Percentiles rank a stretch among this genome's conserved stretches.
phyloP scores from a whole-genome alignment of 2,797 vertebrate species.

The Neosilurus hyrtlii region DNA sequence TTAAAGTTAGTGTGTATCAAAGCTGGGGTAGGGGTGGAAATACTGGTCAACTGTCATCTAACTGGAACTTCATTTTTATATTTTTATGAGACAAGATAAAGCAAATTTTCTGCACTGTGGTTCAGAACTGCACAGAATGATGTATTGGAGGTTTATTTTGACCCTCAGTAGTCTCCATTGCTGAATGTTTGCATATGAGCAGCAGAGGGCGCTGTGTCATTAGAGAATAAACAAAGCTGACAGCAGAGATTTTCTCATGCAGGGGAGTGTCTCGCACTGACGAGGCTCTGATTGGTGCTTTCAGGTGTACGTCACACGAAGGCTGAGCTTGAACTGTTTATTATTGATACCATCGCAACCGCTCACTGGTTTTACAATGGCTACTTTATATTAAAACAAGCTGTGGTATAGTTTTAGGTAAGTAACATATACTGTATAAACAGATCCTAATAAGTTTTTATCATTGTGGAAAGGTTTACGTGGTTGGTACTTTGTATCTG shows the following conservation, averaged over 20 bases:
- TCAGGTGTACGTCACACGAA: not conserved
- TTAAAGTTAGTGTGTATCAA: not conserved
- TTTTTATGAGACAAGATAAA: not conserved
- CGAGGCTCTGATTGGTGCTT: constrained; percentile 15
- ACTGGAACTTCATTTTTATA: no score
- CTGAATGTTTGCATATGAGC: not conserved
- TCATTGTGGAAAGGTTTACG: not conserved
- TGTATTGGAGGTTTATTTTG: not conserved
- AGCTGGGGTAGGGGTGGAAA: no score
- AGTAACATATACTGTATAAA: not conserved
- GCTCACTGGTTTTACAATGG: not conserved
- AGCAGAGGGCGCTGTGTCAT: not conserved
- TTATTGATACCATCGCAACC: constrained; percentile 48
- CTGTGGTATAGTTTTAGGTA: constrained; percentile 4
- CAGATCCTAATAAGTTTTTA: not conserved
- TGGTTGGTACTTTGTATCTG: not conserved
- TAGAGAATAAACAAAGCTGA: not conserved
- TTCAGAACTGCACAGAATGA: not conserved
- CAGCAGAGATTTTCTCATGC: constrained; percentile 9
- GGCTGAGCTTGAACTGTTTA: constrained; percentile 37
- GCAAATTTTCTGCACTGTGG: not conserved
- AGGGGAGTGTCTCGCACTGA: not conserved
- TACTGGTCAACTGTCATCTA: no score
- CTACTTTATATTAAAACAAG: not conserved
- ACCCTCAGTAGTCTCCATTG: not conserved